A percentile compares a stretch with the other conserved stretches of the same genome.
Evolutionary conservation across 2,888 invertebrate genomes (phyloP).

Genomic region (Orchesellides sinensis): DNA sequence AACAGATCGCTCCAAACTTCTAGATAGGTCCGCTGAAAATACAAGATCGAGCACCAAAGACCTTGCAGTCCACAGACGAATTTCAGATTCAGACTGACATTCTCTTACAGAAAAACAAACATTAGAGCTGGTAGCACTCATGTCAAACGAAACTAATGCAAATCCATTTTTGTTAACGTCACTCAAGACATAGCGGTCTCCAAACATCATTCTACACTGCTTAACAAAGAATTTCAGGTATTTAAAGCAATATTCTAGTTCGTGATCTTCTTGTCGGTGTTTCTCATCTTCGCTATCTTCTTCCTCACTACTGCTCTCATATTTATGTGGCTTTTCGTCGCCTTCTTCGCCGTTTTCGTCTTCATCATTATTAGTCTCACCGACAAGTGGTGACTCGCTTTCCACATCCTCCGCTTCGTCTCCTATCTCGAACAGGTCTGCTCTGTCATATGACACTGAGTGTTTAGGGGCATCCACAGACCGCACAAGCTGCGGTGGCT

Average conservation of each 20-base stretch:
- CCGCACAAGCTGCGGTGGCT: not conserved
- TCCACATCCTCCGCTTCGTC: not conserved
- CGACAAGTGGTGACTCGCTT: not conserved
- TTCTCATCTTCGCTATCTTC: not conserved
- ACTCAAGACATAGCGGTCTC: constrained; percentile 8
- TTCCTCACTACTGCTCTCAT: not conserved
- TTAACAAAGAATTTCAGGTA: constrained; percentile 13
- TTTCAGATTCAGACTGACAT: constrained; percentile 19
- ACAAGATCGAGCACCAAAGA: constrained; percentile 57
- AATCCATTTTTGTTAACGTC: not conserved
- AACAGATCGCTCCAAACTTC: constrained; percentile 39
- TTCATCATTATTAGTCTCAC: too few species aligned
- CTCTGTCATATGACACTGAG: not conserved
- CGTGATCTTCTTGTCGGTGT: not conserved
- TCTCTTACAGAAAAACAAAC: constrained; percentile 25
- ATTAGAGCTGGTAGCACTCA: not conserved
- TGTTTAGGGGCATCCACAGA: not conserved
- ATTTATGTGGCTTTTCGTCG: not conserved
- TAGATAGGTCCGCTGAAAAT: constrained; percentile 55
- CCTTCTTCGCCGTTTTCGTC: constrained; percentile 1
- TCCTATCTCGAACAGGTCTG: not conserved
- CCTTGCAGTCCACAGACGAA: constrained; percentile 64
- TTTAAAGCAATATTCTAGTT: constrained; percentile 19
- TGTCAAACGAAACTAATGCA: constrained; percentile 15
- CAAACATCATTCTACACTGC: constrained; percentile 19